A percentile compares a stretch with the other conserved stretches of the same genome.
These are phyloP conservation scores for Chrosomus eos DNA, from an alignment of 2,797 vertebrate genomes.

Conservation along the genomic window DNA sequence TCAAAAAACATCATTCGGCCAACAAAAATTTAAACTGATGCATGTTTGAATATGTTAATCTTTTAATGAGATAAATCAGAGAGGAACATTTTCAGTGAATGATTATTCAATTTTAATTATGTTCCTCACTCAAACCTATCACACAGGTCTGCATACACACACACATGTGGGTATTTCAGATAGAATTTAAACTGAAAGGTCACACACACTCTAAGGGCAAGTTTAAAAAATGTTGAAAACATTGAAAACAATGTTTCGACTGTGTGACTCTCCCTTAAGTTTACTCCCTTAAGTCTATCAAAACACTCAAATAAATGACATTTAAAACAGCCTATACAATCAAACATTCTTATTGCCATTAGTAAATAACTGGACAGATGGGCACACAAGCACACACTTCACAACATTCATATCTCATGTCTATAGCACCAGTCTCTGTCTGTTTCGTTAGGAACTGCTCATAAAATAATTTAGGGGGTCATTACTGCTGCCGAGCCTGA, in stretches of 20 bases:
- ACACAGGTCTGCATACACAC: not conserved
- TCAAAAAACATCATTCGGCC: not conserved
- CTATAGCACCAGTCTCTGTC: slow-evolving; percentile 2
- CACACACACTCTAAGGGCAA: not conserved
- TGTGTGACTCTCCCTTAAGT: not conserved
- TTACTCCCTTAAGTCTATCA: not conserved
- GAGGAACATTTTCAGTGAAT: not conserved
- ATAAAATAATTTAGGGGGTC: slow-evolving; percentile 21
- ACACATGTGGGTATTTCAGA: not conserved
- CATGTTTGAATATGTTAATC: not conserved
- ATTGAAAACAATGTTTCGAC: too few species aligned
- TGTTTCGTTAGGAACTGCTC: slow-evolving; percentile 11
- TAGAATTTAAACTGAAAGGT: not conserved
- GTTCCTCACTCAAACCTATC: not conserved
- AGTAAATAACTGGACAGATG: slow-evolving; percentile 19
- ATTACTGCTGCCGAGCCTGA: slow-evolving; percentile 21
- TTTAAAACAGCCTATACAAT: not conserved
- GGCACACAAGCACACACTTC: not conserved
- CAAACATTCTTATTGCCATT: not conserved
- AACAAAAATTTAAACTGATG: not conserved
- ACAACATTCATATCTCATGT: not conserved
- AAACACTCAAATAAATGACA: not conserved
- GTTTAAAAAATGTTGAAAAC: too few species aligned
- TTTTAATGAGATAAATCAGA: not conserved
- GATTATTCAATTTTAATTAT: not conserved